phyloP scores from a whole-genome alignment of 2,888 invertebrate genomes.

The Drosophila helvetica region DNA sequence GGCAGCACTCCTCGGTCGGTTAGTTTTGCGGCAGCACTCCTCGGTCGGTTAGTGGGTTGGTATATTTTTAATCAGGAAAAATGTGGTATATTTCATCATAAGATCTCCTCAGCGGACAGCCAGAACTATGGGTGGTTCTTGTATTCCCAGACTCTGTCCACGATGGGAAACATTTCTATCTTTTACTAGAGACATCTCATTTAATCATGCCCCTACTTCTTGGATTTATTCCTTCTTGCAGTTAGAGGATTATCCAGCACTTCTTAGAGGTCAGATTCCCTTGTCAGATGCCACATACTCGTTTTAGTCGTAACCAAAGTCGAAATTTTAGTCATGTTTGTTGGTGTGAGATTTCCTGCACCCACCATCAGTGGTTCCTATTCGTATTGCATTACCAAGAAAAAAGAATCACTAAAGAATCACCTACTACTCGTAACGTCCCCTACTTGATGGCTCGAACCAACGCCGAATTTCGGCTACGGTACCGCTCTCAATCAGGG shows the following conservation, averaged over 20 bases:
- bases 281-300: not conserved
- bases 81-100: no score
- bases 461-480: not conserved
- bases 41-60: no score
- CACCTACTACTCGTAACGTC: constrained; percentile 6
- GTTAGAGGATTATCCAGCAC: not conserved
- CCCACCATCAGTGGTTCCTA: constrained; percentile 55
- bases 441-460: not conserved
- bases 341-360: constrained; percentile 71
- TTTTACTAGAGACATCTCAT: not conserved
- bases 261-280: not conserved
- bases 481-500: constrained; percentile 25
- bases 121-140: no score
- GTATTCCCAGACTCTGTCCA: no score
- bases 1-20: no score
- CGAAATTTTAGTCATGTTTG: constrained; percentile 34
- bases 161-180: no score
- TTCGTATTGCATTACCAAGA: constrained; percentile 58
- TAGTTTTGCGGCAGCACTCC: no score
- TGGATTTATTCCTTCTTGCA: no score
- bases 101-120: no score
- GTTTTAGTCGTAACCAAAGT: constrained; percentile 14
- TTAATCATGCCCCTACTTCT: no score
- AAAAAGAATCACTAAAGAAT: constrained; percentile 41
- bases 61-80: no score